Evolutionary conservation across 2,888 invertebrate genomes (phyloP), one percentile per base, ranked within the genome.

Genomic region (Noctua janthe): DNA sequence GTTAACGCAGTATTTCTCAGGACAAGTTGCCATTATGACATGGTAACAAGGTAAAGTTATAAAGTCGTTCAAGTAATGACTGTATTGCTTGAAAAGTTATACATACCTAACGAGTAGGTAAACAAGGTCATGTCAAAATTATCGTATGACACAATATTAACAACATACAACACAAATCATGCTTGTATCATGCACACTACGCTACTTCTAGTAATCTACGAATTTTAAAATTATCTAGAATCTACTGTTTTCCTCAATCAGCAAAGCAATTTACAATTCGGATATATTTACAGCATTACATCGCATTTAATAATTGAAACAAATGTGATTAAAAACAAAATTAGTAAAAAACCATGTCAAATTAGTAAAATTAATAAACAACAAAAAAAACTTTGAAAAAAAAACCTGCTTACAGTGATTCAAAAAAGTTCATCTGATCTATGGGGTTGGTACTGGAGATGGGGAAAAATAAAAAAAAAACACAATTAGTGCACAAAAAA

Each of bases 371-470:
- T 87, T 80, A 80, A 69, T 81, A 84, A 89, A 83, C 84, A 87
- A 88, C 81, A 84, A 87, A 81, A 87, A 91, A 93, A 92, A 90
- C 23, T 54, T 56, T 79, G 43, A 89, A 91, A 88, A 90, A 90
- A 93, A 95, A 94, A 93, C 84, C 92, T 94, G 95, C 97, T 97
- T 97, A 97, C 97, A 97, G 95, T 92, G 97, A 96, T 91, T 97
- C 97, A 96, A 97, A 97, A 97, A 97, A 97, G 96, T 96, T 97
- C 96, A 97, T 96, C 96, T 97, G 97, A 96, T 97, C 97, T 94
- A 96, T 95, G 93, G 97, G 97, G 96, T 96, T 97, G 95, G 97
- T 97, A 96, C 97, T 97, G 90, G 87, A 94, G 95, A 88, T 91
- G 92, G 90, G 91, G 93, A 90, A 90, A 92, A 94, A 90, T 94